Base-by-base conservation (phyloP, 2,113 vertebrate genomes). In the Corynorhinus townsendii region DNA sequence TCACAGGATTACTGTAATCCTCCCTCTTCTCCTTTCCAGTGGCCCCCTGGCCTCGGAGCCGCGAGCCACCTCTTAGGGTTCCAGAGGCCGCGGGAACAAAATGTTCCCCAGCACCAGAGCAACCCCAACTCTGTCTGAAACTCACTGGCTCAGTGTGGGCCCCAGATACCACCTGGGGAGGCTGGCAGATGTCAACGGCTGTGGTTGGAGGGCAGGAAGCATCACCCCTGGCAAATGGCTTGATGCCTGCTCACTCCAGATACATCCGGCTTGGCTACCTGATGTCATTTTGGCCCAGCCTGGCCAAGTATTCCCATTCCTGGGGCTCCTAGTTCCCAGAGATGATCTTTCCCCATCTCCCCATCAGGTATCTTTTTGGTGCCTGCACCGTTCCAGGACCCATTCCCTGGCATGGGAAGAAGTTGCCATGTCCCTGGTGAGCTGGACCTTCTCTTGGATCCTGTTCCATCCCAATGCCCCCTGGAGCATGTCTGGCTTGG, bases 61-160 rank as follows among this genome's bases (percentile, higher is more conserved):
- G 94, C 66, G 3, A 85, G 28, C 80, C 90, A 89, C 33, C 40
- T 35, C 59, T 77, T 66, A 47, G 86, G 96, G 90, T 49, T 75
- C 86, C 80, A 76, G 82, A 90, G 47, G 69, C 19, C 43, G 86
- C 85, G 59, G 86, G 92, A 94, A 96, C 85, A 86, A 35, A 95
- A 83, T 77, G 94, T 95, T 93, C 96, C 43, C 38, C 8, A 28
- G 77, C 49, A 69, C 59, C 33, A 59, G 40, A 89, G 90, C 76
- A 85, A 59, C 68, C 81, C 91, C 19, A 2, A 20, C 33, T 92
- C 73, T 87, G 59, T n/a, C 43, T 12, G 38, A 30, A 11, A 83
- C 28, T 90, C 24, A 22, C 64, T 66, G 56, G 47, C 68, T 93
- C 22, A 14, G 22, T 28, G 45, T 54, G 26, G 62, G 73, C 47